Conservation (phyloP, 1,140 invertebrate species). For the Drosophila sproati region DNA sequence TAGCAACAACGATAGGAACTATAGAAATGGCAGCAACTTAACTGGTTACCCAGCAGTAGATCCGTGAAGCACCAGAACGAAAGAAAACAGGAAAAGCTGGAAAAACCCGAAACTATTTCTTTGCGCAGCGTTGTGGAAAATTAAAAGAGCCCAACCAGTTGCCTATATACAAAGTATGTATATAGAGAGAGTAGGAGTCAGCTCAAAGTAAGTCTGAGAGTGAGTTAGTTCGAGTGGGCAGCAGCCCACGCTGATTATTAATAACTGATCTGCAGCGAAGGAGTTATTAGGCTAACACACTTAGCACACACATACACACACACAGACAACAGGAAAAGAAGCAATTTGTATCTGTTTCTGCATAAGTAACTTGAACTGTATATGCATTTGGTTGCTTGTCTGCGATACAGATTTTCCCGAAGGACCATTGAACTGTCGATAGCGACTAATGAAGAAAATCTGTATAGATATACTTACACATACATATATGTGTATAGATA, state of each 20-base stretch:
- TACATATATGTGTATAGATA: background rate
- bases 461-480: background rate
- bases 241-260: slow-evolving; percentile 63
- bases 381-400: background rate
- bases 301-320: slow-evolving; percentile 24
- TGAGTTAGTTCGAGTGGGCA: slow-evolving; percentile 3
- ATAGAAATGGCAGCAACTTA: slow-evolving; percentile 29
- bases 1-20: slow-evolving; percentile 16
- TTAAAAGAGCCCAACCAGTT: slow-evolving; percentile 64
- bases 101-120: slow-evolving; percentile 77
- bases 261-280: slow-evolving; percentile 61
- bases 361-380: background rate
- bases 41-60: slow-evolving; percentile 32
- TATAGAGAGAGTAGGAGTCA: slow-evolving; percentile 4
- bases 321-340: no score
- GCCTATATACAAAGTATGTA: background rate
- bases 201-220: background rate
- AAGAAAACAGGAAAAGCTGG: slow-evolving; percentile 22
- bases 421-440: slow-evolving; percentile 37
- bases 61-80: slow-evolving; percentile 13
- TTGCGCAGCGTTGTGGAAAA: slow-evolving; percentile 83
- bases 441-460: slow-evolving; percentile 44
- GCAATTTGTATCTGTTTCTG: background rate
- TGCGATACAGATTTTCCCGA: slow-evolving; percentile 22
- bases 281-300: slow-evolving; percentile 73